Evolutionary conservation across 2,113 vertebrate genomes (phyloP), one percentile per base, ranked within the genome.

Genomic region (Eublepharis macularius): DNA sequence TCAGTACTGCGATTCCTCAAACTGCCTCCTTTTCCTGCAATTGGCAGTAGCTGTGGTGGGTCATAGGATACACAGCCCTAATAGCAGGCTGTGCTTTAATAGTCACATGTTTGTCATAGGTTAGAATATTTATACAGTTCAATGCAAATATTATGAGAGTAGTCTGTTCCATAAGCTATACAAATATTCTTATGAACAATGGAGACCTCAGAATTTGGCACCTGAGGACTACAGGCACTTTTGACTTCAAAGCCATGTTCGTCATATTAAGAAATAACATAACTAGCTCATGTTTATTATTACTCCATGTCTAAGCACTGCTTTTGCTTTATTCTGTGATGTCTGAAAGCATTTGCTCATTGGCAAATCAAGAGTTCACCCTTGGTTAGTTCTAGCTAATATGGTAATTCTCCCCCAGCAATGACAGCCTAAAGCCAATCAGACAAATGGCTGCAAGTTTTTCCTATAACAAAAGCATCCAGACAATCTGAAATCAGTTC

Each of bases 1-100:
- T 0, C 84, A 92, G 91, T 83, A 80, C 77, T 93, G 88, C 89
- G 93, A 87, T 79, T 83, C 89, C 90, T 0, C 4, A 90, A 87
- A 86, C 87, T 87, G 86, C 90, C 92, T 93, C 92, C 93, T 92
- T 92, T 82, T 95, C 94, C 93, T 94, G 93, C 91, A 93, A 92
- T 93, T 92, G 90, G 91, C 86, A 93, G 88, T 90, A 92, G 74
- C 88, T 91, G 88, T 84, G 17, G 88, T 92, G 90, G 89, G 86
- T 85, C 76, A 92, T 86, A 90, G 86, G 82, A 89, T 88, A 91
- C 92, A 89, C 87, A 39, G 79, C 36, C 12, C 21, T 32, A 80
- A 36, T 45, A 78, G 60, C 54, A 34, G 4, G 21, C 19, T 49
- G 41, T 4, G 39, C 47, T 74, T 84, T 63, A 74, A 32, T 41